Conservation (phyloP, 2,113 vertebrate genomes). For the Platysteira castanea region DNA sequence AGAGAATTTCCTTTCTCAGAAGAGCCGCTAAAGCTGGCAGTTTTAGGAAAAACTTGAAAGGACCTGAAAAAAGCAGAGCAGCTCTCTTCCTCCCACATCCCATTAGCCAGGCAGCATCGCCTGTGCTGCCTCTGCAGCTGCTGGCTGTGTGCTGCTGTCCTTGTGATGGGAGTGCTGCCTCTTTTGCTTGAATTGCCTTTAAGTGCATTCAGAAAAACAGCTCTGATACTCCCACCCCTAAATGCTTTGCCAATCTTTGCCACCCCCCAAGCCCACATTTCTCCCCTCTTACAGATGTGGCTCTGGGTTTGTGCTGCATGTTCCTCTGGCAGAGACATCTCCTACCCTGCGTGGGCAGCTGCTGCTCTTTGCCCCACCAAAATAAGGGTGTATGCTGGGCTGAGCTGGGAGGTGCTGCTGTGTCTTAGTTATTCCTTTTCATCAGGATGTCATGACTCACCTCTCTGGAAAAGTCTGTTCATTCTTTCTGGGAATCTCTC, state of each 20-base stretch:
- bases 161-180: background rate
- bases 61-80: background rate
- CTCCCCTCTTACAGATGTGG: background rate
- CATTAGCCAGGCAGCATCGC: background rate
- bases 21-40: background rate
- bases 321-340: background rate
- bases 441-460: slow-evolving; percentile 35
- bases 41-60: slow-evolving; percentile 17
- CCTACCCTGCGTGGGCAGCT: background rate
- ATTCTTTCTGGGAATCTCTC: slow-evolving; percentile 48
- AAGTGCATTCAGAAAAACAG: background rate
- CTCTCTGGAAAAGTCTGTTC: slow-evolving; percentile 58
- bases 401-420: slow-evolving; percentile 26
- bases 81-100: background rate
- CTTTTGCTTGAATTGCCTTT: background rate
- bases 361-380: background rate
- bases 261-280: background rate
- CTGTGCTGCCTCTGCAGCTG: background rate
- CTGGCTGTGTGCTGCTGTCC: background rate
- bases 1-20: background rate
- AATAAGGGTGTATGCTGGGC: slow-evolving; percentile 11
- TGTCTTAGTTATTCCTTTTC: slow-evolving; percentile 10
- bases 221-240: background rate
- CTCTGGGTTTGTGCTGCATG: background rate
- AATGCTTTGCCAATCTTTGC: background rate